A percentile compares a stretch with the other conserved stretches of the same genome.
These are phyloP conservation scores for Charadrius vociferus DNA, from an alignment of 2,113 vertebrate genomes.

Conservation along the genomic window DNA sequence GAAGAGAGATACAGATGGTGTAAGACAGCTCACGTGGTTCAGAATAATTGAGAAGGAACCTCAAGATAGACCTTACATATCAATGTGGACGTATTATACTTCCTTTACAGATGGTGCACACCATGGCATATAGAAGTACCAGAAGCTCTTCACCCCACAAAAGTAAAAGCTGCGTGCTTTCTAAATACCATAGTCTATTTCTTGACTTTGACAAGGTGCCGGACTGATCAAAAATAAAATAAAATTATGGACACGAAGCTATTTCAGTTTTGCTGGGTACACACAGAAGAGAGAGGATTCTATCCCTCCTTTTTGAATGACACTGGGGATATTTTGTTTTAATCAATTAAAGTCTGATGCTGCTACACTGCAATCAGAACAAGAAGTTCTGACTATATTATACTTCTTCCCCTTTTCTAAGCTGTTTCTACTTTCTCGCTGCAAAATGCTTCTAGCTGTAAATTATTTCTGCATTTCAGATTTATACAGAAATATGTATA, in stretches of 20 bases:
- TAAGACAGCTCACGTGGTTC: conserved; percentile 39
- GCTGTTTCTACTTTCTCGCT: not conserved
- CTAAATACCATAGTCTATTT: not conserved
- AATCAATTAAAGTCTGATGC: conserved; percentile 36
- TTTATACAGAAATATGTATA: conserved; percentile 58
- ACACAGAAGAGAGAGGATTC: not conserved
- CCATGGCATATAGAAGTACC: not conserved
- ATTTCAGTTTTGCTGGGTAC: not conserved
- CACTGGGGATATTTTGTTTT: conserved; percentile 43
- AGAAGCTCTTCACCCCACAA: not conserved
- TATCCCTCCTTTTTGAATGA: not conserved
- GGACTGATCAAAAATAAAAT: not conserved
- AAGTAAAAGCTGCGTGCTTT: not conserved
- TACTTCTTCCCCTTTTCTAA: not conserved
- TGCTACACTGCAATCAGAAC: conserved; percentile 1
- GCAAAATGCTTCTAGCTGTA: conserved; percentile 52
- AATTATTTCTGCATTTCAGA: conserved; percentile 51
- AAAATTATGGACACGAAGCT: not conserved
- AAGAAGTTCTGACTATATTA: conserved; percentile 8
- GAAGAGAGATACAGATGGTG: conserved; percentile 31
- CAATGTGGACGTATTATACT: not conserved
- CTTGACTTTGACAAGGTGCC: not conserved
- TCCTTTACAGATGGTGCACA: conserved; percentile 20
- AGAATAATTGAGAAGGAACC: conserved; percentile 35
- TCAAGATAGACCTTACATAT: conserved; percentile 39